Base-by-base conservation (phyloP, 2,888 invertebrate genomes). In the Agonum fuliginosum region DNA sequence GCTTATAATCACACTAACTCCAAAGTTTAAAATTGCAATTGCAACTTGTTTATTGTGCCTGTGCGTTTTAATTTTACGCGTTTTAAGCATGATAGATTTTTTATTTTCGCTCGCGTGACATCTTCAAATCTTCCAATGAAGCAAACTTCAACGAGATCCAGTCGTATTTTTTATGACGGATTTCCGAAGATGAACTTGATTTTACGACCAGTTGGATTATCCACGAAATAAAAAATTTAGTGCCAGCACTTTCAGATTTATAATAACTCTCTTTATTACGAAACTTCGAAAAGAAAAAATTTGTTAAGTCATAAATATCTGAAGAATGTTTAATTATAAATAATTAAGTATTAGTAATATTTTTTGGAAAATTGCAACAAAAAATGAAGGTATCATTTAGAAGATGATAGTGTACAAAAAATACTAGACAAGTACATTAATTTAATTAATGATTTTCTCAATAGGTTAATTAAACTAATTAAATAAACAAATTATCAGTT, bases 51-150 rank as follows among this genome's bases (percentile, higher is more conserved):
- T 37, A 12, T 37, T 10, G n/a, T 22, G 3, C 22, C 4, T 24
- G 2, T 46, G 43, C 46, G n/a, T 43, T 69, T 69, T 69, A 69
- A 69, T 69, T 69, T 69, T 69, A 69, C 69, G 69, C 69, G 24
- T 46, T 69, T 69, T 69, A 69, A 24, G 43, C 69, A 69, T 43
- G 69, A 69, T 69, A 41, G 43, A 69, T 22, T 41, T 67, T 69
- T 69, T 69, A 69, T 69, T 22, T 19, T 46, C 2, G 12, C 37
- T 34, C 6, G 20, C 34, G 30, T 34, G 67, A 19, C 67, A 67
- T 65, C 6, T 4, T 12, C 8, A 48, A 48, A 65, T 27, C 6
- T 62, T 27, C 6, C 27, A 62, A 62, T 48, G 17, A 37, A 12
- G 2, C n/a, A 37, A 37, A 37, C 8, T 37, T 37, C 37, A 37